phyloP scores from a whole-genome alignment of 1,140 invertebrate species.

The Zaprionus camerounensis region DNA sequence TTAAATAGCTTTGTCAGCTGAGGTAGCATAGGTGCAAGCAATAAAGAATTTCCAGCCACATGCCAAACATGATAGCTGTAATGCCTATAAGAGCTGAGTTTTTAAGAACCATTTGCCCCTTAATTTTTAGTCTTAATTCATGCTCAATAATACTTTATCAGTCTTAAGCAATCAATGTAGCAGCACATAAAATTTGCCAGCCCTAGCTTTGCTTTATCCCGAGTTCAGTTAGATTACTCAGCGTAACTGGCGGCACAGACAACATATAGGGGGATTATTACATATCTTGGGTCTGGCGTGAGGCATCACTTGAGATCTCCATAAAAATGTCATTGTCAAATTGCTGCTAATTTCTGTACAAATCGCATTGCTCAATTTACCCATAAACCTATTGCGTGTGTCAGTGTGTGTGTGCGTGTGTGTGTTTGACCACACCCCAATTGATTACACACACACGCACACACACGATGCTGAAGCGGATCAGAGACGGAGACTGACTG shows the following conservation, averaged over 20 bases:
- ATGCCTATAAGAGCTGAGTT: background rate
- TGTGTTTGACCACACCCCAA: conserved; percentile 37
- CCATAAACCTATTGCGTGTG: background rate
- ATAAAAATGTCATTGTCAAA: conserved; percentile 36
- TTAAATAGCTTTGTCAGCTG: background rate
- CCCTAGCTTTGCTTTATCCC: background rate
- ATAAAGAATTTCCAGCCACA: background rate
- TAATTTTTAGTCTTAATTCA: background rate
- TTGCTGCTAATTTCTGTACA: conserved; percentile 44
- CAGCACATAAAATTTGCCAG: background rate
- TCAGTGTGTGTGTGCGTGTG: background rate
- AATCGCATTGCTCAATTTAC: conserved; percentile 37
- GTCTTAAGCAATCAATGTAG: background rate
- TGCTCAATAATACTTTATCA: background rate
- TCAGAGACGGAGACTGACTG: background rate
- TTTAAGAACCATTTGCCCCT: background rate
- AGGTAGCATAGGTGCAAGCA: background rate
- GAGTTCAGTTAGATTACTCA: background rate
- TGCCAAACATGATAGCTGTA: background rate
- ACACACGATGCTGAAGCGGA: conserved; percentile 4
- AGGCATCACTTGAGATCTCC: conserved; percentile 16
- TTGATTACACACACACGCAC: conserved; percentile 23
- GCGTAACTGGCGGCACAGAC: background rate
- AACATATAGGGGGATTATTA: background rate
- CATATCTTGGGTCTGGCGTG: background rate